Percentiles rank a stretch among this genome's conserved stretches.
Evolutionary conservation across 2,888 invertebrate species (phyloP).

Genomic region (Clivina fossor): DNA sequence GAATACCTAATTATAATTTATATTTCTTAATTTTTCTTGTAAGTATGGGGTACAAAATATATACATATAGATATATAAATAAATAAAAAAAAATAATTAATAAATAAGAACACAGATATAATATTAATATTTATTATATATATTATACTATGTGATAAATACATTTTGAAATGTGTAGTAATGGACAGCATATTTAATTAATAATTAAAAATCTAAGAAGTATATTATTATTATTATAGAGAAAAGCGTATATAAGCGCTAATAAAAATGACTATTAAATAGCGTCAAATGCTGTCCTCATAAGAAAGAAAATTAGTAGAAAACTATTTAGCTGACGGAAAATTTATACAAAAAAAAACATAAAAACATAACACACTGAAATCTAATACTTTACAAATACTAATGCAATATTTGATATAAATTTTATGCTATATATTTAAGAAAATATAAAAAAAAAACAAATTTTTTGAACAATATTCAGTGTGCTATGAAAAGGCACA

Average conservation of each 20-base stretch:
- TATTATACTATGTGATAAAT: conserved; percentile 32
- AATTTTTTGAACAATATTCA: conserved; percentile 20
- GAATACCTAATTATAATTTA: conserved; percentile 6
- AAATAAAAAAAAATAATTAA: conserved; percentile 2
- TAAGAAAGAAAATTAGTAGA: neutral
- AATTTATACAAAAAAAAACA: conserved; percentile 10
- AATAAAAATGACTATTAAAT: conserved; percentile 10
- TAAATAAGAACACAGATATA: conserved; percentile 22
- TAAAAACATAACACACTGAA: conserved; percentile 30
- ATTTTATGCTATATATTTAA: conserved; percentile 20
- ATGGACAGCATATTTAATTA: conserved; percentile 14
- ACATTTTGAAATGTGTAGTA: conserved; percentile 27
- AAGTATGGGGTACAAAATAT: conserved; percentile 32
- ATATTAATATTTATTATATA: conserved; percentile 30
- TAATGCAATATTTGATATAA: conserved; percentile 28
- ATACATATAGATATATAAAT: conserved; percentile 13
- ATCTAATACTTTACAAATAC: neutral
- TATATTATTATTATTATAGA: conserved; percentile 2
- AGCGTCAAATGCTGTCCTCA: conserved; percentile 21
- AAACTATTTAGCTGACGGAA: conserved; percentile 16
- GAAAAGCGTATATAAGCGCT: conserved; percentile 4
- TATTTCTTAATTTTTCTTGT: conserved; percentile 23
- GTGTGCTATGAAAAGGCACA: conserved; percentile 30
- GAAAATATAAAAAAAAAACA: conserved; percentile 10
- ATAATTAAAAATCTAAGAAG: neutral